These are phyloP conservation scores for Candoia aspera DNA, from an alignment of 2,113 vertebrate genomes.

Conservation along the genomic window DNA sequence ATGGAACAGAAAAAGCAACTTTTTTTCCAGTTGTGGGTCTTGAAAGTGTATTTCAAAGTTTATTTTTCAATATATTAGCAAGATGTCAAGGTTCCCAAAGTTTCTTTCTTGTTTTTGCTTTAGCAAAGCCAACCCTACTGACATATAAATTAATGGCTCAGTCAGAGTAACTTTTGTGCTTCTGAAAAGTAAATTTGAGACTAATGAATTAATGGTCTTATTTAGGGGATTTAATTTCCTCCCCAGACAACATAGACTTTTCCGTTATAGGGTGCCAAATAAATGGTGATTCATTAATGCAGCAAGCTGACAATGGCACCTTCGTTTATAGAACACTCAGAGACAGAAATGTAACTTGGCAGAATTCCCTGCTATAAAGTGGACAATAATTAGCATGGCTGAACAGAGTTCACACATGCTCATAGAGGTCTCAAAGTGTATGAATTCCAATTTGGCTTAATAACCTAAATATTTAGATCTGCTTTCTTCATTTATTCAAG, in stretches of 20 bases:
- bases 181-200: conserved; percentile 37
- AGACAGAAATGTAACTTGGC: conserved; percentile 59
- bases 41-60: not conserved
- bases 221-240: conserved; percentile 43
- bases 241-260: conserved; percentile 45
- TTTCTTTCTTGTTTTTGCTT: not conserved
- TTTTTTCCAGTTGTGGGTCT: not conserved
- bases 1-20: not conserved
- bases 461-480: conserved; percentile 70
- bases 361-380: conserved; percentile 47
- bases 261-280: conserved; percentile 50
- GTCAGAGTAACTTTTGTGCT: conserved; percentile 37
- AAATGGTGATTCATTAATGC: conserved; percentile 52
- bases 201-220: conserved; percentile 35
- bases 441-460: conserved; percentile 59
- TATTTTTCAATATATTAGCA: not conserved
- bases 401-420: conserved; percentile 56
- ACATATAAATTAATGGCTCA: conserved; percentile 39
- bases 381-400: conserved; percentile 61
- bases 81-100: not conserved
- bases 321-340: conserved; percentile 45
- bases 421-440: conserved; percentile 57
- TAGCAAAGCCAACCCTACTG: not conserved
- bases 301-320: conserved; percentile 31
- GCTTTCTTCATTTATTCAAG: conserved; percentile 53